Base-by-base conservation (phyloP, 1,140 invertebrate species). In the Hirudo medicinalis region DNA sequence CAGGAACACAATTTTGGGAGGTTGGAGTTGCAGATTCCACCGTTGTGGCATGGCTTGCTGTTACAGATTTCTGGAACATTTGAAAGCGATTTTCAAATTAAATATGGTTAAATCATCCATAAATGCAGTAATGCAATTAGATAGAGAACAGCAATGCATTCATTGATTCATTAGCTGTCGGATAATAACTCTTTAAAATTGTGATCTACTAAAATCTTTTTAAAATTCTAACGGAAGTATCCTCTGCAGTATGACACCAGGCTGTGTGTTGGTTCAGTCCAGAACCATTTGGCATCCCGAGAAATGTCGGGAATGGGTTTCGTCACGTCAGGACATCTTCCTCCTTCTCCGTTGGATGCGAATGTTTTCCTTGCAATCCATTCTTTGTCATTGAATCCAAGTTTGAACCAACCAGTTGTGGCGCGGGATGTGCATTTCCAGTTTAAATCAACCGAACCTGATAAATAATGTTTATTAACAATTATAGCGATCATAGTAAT, bases 351-450 rank as follows among this genome's bases (percentile, higher is more conserved):
- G 27, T 60, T 60, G 55, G 27, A n/a, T 8, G n/a, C 5, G 8
- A 60, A 27, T n/a, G 55, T 22, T 60, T n/a, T 27, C n/a, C 55
- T 60, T 27, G 4, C 5, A 22, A 60, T n/a, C n/a, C 27, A 60
- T n/a, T 60, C 55, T 22, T n/a, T 22, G 55, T 60, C 55, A 15
- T 60, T 15, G 15, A 22, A 27, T 60, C 55, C 55, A 15, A 60
- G 55, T 22, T 22, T n/a, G 55, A 60, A 60, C 55, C 55, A 60
- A 27, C 55, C 55, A 27, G 55, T n/a, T 60, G n/a, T 60, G 55
- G 55, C n/a, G n/a, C 27, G 20, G 55, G 8, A n/a, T 60, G 55
- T 60, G 55, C 55, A 60, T 60, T 27, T n/a, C 55, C 55, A 60
- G 15, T 60, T 27, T 27, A 60, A 15, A 15, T 60, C 27, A n/a